A percentile compares a stretch with the other conserved stretches of the same genome.
Evolutionary conservation across 2,113 vertebrate genomes (phyloP).

Genomic region (Amblyornis subalaris): DNA sequence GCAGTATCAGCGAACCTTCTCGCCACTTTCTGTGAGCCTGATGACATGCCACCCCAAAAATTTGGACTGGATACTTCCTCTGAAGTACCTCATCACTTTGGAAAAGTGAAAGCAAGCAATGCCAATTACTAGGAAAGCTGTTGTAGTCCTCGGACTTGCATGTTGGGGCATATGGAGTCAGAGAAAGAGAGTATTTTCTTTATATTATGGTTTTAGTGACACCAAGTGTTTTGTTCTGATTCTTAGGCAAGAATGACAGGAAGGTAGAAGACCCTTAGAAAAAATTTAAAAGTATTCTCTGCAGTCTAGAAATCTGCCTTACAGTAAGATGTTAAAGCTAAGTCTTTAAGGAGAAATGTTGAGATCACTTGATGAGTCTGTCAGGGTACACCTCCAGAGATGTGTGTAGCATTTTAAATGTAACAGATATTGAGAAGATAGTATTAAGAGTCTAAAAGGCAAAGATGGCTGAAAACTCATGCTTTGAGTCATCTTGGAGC

Average conservation of each 20-base stretch:
- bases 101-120: not conserved
- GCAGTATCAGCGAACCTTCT: not conserved
- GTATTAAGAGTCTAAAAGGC: not conserved
- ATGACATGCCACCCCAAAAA: not conserved
- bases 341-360: not conserved
- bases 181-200: not conserved
- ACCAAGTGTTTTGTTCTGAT: not conserved
- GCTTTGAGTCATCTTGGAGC: not conserved
- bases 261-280: not conserved
- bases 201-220: not conserved
- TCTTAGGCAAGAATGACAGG: not conserved
- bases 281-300: not conserved
- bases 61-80: not conserved
- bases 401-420: not conserved
- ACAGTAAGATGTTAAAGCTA: not conserved
- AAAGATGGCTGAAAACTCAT: not conserved
- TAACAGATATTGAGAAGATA: not conserved
- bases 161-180: not conserved
- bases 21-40: accelerated
- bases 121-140: not conserved
- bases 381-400: not conserved
- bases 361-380: not conserved
- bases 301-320: not conserved
- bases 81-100: not conserved
- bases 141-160: not conserved